Base-by-base conservation (phyloP, 2,113 vertebrate species). In the Crypturellus undulatus region DNA sequence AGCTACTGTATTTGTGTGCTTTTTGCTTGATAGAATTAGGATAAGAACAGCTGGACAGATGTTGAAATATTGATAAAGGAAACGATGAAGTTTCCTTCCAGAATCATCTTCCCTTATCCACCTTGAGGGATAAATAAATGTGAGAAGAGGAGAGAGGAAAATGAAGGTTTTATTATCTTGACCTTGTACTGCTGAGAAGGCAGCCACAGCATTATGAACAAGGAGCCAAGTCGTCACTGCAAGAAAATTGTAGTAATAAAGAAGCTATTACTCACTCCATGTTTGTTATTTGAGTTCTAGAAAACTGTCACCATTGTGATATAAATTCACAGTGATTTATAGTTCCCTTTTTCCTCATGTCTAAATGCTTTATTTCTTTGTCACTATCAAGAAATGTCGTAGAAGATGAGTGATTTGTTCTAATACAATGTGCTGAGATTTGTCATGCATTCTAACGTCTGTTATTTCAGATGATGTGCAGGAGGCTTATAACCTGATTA, bases 401-500 rank as follows among this genome's bases (percentile, higher is more conserved):
- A 90, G 90, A 79, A 65, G 47, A 71, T 69, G 38, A 94, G 36
- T 91, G 81, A 79, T 71, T 78, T 94, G 79, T 82, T 82, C 59
- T 93, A 87, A 93, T 82, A n/a, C 51, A 49, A 18, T 49, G 28
- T 90, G 60, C 77, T 76, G 2, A 67, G 68, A 5, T 28, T 92
- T 92, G 64, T 94, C 84, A 84, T 87, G 63, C 42, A 84, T 90
- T 94, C 42, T 94, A 81, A 91, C 28, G 12, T 91, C 49, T 94
- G 52, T 9, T 96, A 79, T 97, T 97, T 96, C 97, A 99, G 99
- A 99, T 97, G 99, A 99, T 90, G 98, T 99, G 47, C 98, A 99
- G 78, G 99, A 99, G 97, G 99, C 99, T 92, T 99, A 98, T 96
- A 99, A 98, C 94, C 98, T 99, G 94, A 99, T 99, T 94, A 99